These are phyloP conservation scores for Drosophila cardini DNA, from an alignment of 1,140 invertebrate species.

Conservation along the genomic window DNA sequence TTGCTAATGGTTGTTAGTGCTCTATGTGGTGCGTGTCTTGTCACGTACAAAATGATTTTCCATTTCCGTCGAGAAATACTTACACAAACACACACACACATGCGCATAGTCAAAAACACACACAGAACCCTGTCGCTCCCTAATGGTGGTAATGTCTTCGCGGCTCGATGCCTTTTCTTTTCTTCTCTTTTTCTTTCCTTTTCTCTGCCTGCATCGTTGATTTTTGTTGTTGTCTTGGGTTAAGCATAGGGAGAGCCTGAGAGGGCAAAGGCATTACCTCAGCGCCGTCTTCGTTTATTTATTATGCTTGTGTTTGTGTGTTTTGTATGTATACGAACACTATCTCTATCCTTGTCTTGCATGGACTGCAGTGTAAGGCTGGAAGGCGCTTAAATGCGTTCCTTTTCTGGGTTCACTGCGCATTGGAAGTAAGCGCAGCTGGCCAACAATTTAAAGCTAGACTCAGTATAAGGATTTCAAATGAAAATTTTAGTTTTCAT, in stretches of 20 bases:
- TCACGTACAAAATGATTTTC: constrained; percentile 15
- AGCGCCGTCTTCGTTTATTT: constrained; percentile 28
- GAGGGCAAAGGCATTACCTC: not conserved
- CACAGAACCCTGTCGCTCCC: constrained; percentile 58
- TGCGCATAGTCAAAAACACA: constrained; percentile 11
- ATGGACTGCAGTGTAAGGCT: not conserved
- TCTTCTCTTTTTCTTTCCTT: constrained; percentile 33
- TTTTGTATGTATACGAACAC: not conserved
- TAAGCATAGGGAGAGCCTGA: constrained; percentile 1
- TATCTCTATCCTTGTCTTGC: constrained; percentile 19
- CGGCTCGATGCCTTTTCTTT: constrained; percentile 32
- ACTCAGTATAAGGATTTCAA: not conserved
- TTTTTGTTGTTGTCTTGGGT: constrained; percentile 8
- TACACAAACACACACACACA: constrained; percentile 4
- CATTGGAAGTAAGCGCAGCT: constrained; percentile 22
- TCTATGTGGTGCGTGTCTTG: constrained; percentile 11
- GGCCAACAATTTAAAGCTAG: not conserved
- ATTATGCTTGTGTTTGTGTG: not conserved
- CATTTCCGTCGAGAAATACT: constrained; percentile 3
- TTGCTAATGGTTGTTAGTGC: not conserved
- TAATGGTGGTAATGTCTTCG: constrained; percentile 37
- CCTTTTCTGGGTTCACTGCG: constrained; percentile 12
- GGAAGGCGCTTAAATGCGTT: constrained; percentile 7
- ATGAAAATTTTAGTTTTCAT: not conserved
- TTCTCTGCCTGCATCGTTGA: constrained; percentile 38